Base-by-base conservation (phyloP, 2,888 invertebrate species). In the Pollenia labialis region DNA sequence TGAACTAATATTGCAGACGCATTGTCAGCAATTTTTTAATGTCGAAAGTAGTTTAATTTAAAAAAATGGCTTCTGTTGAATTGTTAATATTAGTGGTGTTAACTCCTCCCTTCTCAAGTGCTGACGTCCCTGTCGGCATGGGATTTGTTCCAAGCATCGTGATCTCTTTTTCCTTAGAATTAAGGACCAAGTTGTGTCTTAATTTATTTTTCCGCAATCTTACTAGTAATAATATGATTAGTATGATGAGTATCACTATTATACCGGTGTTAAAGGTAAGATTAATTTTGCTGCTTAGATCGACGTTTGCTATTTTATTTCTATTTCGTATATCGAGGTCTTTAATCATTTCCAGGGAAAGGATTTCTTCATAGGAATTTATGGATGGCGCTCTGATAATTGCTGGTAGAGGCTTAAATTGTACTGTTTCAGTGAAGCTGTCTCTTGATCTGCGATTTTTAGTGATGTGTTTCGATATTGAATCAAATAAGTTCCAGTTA, bases 31-130 rank as follows among this genome's bases (percentile, higher is more conserved):
- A n/a, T n/a, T n/a, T n/a, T n/a, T n/a, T n/a, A n/a, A n/a, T n/a
- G n/a, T n/a, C n/a, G n/a, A n/a, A n/a, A n/a, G n/a, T n/a, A n/a
- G n/a, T 56, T 10, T 32, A 32, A 32, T 32, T 56, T n/a, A n/a
- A n/a, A n/a, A n/a, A n/a, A n/a, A n/a, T n/a, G n/a, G 56, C 18
- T 18, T 56, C 32, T 6, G 56, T 18, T 56, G 9, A 6, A 4
- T 32, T 32, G 32, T 6, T 32, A 32, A 32, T 12, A 52, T 52
- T 52, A 1, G 1, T 7, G 52, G 52, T 52, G 52, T 52, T 52
- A 52, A 52, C 52, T 52, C 52, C 52, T n/a, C 52, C 52, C 56
- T 58, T 58, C 56, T 32, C 32, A 58, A 58, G 56, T 32, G 56
- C 32, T 58, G 58, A 60, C 40, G 40, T 60, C 40, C 58, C 58